These are phyloP conservation scores for Neelides sp. DNA, from an alignment of 1,140 invertebrate species.

Conservation along the genomic window DNA sequence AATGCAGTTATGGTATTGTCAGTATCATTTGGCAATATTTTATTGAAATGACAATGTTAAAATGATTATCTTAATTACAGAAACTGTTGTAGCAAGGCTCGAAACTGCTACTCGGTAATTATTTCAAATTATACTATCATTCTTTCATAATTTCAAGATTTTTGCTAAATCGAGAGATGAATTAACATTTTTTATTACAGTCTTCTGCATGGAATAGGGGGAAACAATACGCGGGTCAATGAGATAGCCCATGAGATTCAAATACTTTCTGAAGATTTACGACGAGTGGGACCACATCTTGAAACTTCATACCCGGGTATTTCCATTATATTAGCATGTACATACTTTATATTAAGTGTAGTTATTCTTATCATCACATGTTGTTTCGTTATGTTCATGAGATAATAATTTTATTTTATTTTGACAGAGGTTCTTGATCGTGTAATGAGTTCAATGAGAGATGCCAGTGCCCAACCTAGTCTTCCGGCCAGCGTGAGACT, in stretches of 20 bases:
- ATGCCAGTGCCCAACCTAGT: slow-evolving; percentile 25
- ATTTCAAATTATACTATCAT: too few relatives aligned
- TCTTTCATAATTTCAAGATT: too few relatives aligned
- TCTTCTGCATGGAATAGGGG: slow-evolving; percentile 24
- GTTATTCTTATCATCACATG: background rate
- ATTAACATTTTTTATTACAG: too few relatives aligned
- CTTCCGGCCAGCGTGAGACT: slow-evolving; percentile 20
- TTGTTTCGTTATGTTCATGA: background rate
- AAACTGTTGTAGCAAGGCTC: slow-evolving; percentile 27
- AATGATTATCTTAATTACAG: slow-evolving; percentile 5
- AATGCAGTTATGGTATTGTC: too few relatives aligned
- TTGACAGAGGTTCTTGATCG: slow-evolving; percentile 25
- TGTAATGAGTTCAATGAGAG: slow-evolving; percentile 29
- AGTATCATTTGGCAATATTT: too few relatives aligned
- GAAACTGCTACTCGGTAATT: slow-evolving; percentile 26
- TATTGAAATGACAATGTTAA: too few relatives aligned
- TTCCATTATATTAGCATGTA: background rate
- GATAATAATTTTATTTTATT: background rate
- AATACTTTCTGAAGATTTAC: slow-evolving; percentile 26
- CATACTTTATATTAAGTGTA: background rate
- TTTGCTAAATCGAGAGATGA: too few relatives aligned
- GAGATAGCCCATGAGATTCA: slow-evolving; percentile 22
- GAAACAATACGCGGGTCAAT: slow-evolving; percentile 10
- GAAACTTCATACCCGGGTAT: slow-evolving; percentile 27
- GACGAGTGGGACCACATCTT: slow-evolving; percentile 22